Percentiles rank a stretch among this genome's conserved stretches.
phyloP scores from a whole-genome alignment of 1,140 invertebrate species.

The Telenomus remus region DNA sequence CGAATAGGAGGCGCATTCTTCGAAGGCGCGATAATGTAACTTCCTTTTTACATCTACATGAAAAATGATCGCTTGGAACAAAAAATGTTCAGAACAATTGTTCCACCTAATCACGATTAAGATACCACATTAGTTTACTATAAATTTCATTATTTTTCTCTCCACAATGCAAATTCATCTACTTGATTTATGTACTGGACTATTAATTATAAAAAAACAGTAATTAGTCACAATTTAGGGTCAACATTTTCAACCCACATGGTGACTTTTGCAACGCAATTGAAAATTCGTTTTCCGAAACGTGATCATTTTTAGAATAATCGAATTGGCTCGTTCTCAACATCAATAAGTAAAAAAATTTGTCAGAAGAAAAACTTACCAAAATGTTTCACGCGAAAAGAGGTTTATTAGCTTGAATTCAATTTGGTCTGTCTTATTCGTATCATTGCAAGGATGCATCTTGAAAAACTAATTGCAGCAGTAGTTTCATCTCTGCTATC shows the following conservation, averaged over 20 bases:
- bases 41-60: constrained; percentile 6
- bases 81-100: background rate
- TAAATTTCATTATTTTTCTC: too few species aligned
- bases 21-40: constrained; percentile 5
- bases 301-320: constrained; percentile 25
- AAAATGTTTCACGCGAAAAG: constrained; percentile 3
- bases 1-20: constrained; percentile 2
- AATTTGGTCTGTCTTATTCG: constrained; percentile 7
- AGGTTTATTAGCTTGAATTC: constrained; percentile 12
- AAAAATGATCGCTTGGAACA: constrained; percentile 3
- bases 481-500: constrained; percentile 3
- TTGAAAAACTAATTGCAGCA: constrained; percentile 18
- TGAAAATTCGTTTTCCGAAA: constrained; percentile 16
- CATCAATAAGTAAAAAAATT: too few species aligned
- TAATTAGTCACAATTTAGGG: too few species aligned
- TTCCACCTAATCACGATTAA: background rate
- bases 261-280: constrained; percentile 3
- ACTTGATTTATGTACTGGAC: too few species aligned
- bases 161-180: too few species aligned
- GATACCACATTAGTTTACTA: background rate
- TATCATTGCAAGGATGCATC: background rate
- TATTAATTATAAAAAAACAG: too few species aligned
- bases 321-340: constrained; percentile 2
- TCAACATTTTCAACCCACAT: constrained; percentile 1
- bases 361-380: background rate